A percentile compares a stretch with the other conserved stretches of the same genome.
Evolutionary conservation across 1,140 invertebrate genomes (phyloP).

Genomic region (Stegodyphus mimosarum): DNA sequence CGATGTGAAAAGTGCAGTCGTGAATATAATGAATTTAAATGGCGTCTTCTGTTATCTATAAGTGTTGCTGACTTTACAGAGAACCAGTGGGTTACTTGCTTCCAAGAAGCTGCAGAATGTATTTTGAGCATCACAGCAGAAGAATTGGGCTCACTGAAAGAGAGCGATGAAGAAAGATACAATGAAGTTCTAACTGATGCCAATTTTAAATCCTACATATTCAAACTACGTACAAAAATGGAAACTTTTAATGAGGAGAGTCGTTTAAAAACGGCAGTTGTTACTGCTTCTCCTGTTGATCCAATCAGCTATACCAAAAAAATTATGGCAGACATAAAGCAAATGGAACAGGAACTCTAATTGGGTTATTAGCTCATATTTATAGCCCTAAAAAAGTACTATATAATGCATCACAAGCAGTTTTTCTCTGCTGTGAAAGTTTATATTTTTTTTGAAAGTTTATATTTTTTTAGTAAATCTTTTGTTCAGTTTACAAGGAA

Average conservation of each 20-base stretch:
- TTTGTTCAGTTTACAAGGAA: too few species aligned
- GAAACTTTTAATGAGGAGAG: conserved; percentile 93
- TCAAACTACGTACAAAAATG: conserved; percentile 85
- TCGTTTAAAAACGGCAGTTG: conserved; percentile 80
- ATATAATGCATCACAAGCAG: too few species aligned
- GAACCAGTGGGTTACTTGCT: conserved; percentile 88
- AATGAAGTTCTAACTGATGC: conserved; percentile 77
- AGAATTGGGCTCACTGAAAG: conserved; percentile 76
- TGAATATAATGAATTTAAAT: conserved; percentile 87
- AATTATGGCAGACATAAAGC: conserved; percentile 73
- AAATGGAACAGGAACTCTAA: conserved; percentile 32
- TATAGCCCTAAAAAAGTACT: too few species aligned
- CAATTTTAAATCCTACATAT: conserved; percentile 82
- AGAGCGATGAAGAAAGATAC: conserved; percentile 68
- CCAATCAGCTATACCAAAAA: conserved; percentile 79
- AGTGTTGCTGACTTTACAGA: conserved; percentile 84
- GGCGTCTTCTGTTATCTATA: conserved; percentile 80
- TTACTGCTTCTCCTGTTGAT: conserved; percentile 78
- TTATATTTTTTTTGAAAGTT: too few species aligned
- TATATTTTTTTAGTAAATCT: too few species aligned
- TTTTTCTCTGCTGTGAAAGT: too few species aligned
- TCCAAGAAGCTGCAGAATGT: conserved; percentile 86
- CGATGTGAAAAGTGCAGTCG: conserved; percentile 94
- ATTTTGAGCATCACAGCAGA: conserved; percentile 82
- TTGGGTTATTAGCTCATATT: background rate